Percentiles rank a stretch among this genome's conserved stretches.
These are phyloP conservation scores for Cheilosia variabilis DNA, from an alignment of 2,888 invertebrate species.

Conservation along the genomic window DNA sequence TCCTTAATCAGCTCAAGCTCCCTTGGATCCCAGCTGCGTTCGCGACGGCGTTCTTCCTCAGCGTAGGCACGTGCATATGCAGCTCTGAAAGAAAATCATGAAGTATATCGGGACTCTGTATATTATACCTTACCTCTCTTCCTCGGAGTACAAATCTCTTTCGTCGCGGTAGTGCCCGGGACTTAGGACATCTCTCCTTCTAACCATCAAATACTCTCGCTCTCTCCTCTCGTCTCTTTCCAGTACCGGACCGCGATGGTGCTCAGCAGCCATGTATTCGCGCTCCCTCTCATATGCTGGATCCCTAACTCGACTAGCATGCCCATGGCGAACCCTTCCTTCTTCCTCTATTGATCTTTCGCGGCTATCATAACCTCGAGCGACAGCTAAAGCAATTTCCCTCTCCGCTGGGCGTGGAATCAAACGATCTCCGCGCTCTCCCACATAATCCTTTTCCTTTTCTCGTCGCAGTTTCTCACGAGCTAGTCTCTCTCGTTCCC, in stretches of 20 bases:
- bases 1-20: conserved; percentile 78
- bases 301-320: conserved; percentile 74
- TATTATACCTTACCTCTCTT: conserved; percentile 78
- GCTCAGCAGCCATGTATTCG: conserved; percentile 79
- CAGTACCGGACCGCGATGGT: conserved; percentile 78
- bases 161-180: conserved; percentile 81
- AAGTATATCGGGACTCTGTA: background rate
- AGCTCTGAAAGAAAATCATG: conserved; percentile 75
- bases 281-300: conserved; percentile 80
- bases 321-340: conserved; percentile 75
- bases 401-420: conserved; percentile 87
- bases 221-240: conserved; percentile 81
- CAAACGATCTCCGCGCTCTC: conserved; percentile 85
- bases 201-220: conserved; percentile 78
- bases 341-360: conserved; percentile 81
- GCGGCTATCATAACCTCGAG: conserved; percentile 81
- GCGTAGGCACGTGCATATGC: conserved; percentile 80
- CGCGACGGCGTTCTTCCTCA: conserved; percentile 80
- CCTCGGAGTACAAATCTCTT: conserved; percentile 81
- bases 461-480: conserved; percentile 84
- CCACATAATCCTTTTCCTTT: conserved; percentile 80
- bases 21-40: conserved; percentile 79
- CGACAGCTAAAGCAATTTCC: conserved; percentile 86
- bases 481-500: conserved; percentile 85
- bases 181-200: conserved; percentile 81